Evolutionary conservation across 1,140 invertebrate genomes (phyloP).

Genomic region (Phymastichus coffea): DNA sequence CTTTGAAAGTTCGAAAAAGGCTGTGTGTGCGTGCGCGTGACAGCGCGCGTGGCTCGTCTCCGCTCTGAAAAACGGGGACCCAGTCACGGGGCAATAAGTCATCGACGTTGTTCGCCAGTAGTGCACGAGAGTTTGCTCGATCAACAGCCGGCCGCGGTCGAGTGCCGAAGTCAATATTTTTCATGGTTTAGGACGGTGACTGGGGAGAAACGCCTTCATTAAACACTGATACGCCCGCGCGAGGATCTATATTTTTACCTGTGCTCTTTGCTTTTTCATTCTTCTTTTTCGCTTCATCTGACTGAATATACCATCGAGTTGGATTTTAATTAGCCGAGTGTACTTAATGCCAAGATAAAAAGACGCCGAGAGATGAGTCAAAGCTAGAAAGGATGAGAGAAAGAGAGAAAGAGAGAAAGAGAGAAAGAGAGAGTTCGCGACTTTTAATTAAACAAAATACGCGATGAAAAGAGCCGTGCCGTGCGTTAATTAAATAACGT

Average conservation of each 20-base stretch:
- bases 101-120: background rate
- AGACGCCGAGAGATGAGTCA: too few species aligned
- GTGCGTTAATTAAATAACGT: slow-evolving; percentile 11
- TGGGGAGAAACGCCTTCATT: too few species aligned
- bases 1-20: too few species aligned
- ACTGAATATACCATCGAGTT: too few species aligned
- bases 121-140: background rate
- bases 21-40: background rate
- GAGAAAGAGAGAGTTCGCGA: background rate
- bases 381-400: too few species aligned
- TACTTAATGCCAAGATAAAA: too few species aligned
- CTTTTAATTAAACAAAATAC: slow-evolving; percentile 17
- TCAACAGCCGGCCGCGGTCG: background rate
- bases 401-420: too few species aligned
- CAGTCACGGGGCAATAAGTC: slow-evolving; percentile 2
- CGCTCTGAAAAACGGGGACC: too few species aligned
- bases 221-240: too few species aligned
- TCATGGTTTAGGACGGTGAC: background rate
- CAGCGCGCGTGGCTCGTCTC: background rate
- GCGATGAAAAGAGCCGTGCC: background rate
- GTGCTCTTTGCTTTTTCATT: too few species aligned
- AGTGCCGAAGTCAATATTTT: background rate
- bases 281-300: too few species aligned
- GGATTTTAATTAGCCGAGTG: too few species aligned
- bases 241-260: background rate